These are phyloP conservation scores for Conus betulinus DNA, from an alignment of 1,140 invertebrate genomes.

Conservation along the genomic window DNA sequence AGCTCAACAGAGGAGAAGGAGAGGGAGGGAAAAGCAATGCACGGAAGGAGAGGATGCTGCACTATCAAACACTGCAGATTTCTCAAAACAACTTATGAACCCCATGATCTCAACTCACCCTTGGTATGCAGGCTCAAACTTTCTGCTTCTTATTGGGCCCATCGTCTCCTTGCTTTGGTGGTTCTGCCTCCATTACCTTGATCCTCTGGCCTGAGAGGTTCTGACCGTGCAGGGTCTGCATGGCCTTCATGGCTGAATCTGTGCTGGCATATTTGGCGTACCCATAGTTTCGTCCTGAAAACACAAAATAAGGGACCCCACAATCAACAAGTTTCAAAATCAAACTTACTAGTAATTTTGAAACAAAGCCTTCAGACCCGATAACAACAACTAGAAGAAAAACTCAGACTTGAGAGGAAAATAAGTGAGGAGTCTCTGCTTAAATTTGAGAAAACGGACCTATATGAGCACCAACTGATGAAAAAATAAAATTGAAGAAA, in stretches of 20 bases:
- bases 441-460: too few species aligned
- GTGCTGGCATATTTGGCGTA: constrained; percentile 91
- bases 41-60: too few species aligned
- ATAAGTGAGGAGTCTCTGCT: too few species aligned
- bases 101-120: not conserved
- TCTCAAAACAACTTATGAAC: too few species aligned
- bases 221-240: constrained; percentile 87
- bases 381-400: not conserved
- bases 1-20: too few species aligned
- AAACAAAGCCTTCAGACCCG: not conserved
- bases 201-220: constrained; percentile 82
- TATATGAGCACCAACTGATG: too few species aligned
- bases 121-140: not conserved
- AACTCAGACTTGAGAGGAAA: too few species aligned
- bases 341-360: not conserved
- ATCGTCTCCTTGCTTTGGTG: constrained; percentile 74
- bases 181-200: constrained; percentile 93
- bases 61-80: too few species aligned
- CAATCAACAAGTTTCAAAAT: not conserved
- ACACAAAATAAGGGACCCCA: constrained; percentile 15
- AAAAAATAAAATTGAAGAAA: too few species aligned
- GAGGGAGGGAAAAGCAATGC: too few species aligned
- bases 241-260: constrained; percentile 87
- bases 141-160: constrained; percentile 51
- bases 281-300: constrained; percentile 81